These are phyloP conservation scores for Aquatica leii DNA, from an alignment of 2,888 invertebrate species.

Conservation along the genomic window DNA sequence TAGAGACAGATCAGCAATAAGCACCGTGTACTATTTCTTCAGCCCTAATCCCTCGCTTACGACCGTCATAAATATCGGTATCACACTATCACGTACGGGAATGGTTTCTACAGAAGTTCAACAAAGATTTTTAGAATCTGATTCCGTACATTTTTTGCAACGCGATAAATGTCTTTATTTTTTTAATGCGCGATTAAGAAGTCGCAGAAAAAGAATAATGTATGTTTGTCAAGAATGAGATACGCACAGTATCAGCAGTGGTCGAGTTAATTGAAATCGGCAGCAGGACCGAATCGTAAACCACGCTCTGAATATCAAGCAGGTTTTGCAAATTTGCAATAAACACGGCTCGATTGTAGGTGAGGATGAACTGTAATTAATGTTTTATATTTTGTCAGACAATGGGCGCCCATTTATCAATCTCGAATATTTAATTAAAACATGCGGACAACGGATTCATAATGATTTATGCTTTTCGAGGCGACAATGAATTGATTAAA, in stretches of 20 bases:
- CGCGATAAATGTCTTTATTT: conserved; percentile 12
- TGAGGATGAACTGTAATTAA: conserved; percentile 56
- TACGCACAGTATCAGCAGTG: conserved; percentile 42
- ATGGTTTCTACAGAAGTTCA: conserved; percentile 25
- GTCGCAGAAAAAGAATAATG: conserved; percentile 20
- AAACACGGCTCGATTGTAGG: conserved; percentile 50
- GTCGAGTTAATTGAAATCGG: conserved; percentile 49
- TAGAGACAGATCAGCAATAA: conserved; percentile 47
- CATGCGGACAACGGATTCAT: conserved; percentile 62
- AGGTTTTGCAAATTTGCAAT: conserved; percentile 49
- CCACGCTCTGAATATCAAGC: conserved; percentile 46
- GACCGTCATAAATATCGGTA: conserved; percentile 48
- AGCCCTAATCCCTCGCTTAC: conserved; percentile 44
- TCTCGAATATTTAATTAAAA: conserved; percentile 63
- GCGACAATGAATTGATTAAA: conserved; percentile 60
- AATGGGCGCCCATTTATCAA: conserved; percentile 61
- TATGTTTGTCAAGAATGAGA: conserved; percentile 34
- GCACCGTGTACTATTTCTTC: conserved; percentile 44
- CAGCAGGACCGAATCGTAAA: conserved; percentile 43
- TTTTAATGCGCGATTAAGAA: conserved; percentile 8
- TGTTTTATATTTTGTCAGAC: conserved; percentile 61
- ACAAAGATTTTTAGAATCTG: conserved; percentile 22
- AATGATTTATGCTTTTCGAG: conserved; percentile 60
- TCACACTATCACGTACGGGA: conserved; percentile 38
- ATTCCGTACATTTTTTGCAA: conserved; percentile 1